These are phyloP conservation scores for Musca domestica DNA, from an alignment of 1,140 invertebrate species.

Conservation along the genomic window DNA sequence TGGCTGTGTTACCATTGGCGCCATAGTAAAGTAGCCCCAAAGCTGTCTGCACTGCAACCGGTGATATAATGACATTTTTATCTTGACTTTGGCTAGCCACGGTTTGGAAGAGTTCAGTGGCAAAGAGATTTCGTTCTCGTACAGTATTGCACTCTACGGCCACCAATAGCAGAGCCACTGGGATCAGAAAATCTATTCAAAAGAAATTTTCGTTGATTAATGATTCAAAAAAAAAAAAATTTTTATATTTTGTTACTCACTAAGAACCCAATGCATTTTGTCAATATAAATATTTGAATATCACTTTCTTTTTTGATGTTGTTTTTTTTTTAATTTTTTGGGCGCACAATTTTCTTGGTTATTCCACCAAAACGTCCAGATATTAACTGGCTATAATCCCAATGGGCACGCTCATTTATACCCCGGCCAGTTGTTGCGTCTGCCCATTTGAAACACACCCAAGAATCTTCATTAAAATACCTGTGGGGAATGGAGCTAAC, in stretches of 20 bases:
- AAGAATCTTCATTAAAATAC: neutral
- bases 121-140: slow-evolving; percentile 48
- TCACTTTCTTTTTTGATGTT: neutral
- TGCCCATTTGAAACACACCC: too few relatives aligned
- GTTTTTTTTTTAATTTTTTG: neutral
- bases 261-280: slow-evolving; percentile 4
- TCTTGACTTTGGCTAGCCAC: slow-evolving; percentile 47
- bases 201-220: neutral
- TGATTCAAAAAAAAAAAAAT: too few relatives aligned
- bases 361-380: neutral
- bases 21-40: slow-evolving; percentile 48
- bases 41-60: slow-evolving; percentile 46
- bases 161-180: neutral
- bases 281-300: neutral
- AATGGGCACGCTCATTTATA: slow-evolving; percentile 3
- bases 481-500: too few relatives aligned
- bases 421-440: neutral
- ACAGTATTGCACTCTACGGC: slow-evolving; percentile 33
- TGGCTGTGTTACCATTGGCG: slow-evolving; percentile 42
- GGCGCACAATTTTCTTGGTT: neutral
- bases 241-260: neutral
- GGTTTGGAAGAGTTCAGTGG: slow-evolving; percentile 49
- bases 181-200: neutral
- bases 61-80: slow-evolving; percentile 50
- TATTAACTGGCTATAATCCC: neutral